These are phyloP conservation scores for Lagopus muta DNA, from an alignment of 2,113 vertebrate genomes.

Conservation along the genomic window DNA sequence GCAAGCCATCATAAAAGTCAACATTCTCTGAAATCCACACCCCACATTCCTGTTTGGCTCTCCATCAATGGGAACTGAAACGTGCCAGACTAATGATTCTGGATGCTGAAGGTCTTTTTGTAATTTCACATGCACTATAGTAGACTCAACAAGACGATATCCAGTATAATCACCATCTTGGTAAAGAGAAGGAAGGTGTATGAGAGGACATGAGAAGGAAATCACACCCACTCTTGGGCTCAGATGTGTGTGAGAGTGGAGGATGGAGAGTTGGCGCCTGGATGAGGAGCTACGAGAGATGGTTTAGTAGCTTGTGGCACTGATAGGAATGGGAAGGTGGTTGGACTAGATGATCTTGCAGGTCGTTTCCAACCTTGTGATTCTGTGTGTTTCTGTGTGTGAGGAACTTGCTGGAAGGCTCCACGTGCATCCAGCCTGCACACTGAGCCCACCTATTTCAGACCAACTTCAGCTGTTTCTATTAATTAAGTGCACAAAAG, in stretches of 20 bases:
- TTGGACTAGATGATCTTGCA: too few species aligned
- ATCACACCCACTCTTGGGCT: background rate
- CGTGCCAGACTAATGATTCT: background rate
- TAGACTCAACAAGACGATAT: background rate
- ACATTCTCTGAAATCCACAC: background rate
- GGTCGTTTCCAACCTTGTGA: too few species aligned
- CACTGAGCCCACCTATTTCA: background rate
- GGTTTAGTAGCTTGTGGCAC: too few species aligned
- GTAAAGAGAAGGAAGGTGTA: background rate
- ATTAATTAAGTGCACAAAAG: background rate
- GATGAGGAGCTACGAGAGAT: too few species aligned
- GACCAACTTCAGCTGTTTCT: background rate
- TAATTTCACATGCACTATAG: background rate
- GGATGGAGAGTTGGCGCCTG: too few species aligned
- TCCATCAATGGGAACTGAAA: background rate
- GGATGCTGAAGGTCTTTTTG: constrained; percentile 1
- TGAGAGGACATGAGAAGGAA: background rate
- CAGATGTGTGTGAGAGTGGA: background rate
- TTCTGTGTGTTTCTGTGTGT: too few species aligned
- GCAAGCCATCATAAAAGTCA: background rate
- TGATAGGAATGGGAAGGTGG: too few species aligned
- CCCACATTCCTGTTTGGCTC: background rate
- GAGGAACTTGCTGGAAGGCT: background rate
- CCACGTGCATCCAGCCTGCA: fast-evolving
- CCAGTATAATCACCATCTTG: background rate